Evolutionary conservation across 2,888 invertebrate species (phyloP), one percentile per base, ranked within the genome.

Genomic region (Argynnis bischoffii): DNA sequence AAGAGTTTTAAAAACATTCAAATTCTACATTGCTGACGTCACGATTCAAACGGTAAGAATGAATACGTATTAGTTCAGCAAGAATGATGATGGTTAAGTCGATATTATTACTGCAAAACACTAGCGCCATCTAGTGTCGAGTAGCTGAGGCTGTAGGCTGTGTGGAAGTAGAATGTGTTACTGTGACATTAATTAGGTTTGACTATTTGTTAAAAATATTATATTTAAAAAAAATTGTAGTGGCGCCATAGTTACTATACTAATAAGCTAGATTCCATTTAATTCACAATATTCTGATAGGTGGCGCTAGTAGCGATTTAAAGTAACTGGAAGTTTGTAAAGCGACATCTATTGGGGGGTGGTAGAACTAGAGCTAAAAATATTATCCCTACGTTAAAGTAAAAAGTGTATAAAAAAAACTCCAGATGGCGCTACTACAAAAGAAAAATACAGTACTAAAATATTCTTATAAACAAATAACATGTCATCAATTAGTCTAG

Each of bases 71-170:
- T 74, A 69, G 35, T 74, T 78, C 72, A 69, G 75, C 72, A 76
- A 76, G 72, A 72, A 72, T 75, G 72, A 57, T 73, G 64, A 68
- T 61, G 31, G 69, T 71, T 67, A 67, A 78, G 81, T 82, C 82
- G 72, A 81, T 82, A 81, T 77, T 75, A 75, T 69, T 81, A 74
- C 78, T 79, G 81, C 81, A 81, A 81, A 77, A 79, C 48, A 59
- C 70, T 73, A 72, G 65, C 53, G 81, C 57, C 77, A 79, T 72
- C 84, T 81, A 66, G 68, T 65, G 73, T 46, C 41, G 64, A 73
- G 66, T 76, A 78, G 78, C 55, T 15, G 18, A n/a, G 11, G 54
- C 31, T 35, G 6, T 13, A 46, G 11, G n/a, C n/a, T 48, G 6
- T 18, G 18, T 13, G 11, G 4, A 13, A 60, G 26, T 53, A 6